Percentiles rank a stretch among this genome's conserved stretches.
Evolutionary conservation across 1,140 invertebrate genomes (phyloP).

Genomic region (Adelges cooleyi): DNA sequence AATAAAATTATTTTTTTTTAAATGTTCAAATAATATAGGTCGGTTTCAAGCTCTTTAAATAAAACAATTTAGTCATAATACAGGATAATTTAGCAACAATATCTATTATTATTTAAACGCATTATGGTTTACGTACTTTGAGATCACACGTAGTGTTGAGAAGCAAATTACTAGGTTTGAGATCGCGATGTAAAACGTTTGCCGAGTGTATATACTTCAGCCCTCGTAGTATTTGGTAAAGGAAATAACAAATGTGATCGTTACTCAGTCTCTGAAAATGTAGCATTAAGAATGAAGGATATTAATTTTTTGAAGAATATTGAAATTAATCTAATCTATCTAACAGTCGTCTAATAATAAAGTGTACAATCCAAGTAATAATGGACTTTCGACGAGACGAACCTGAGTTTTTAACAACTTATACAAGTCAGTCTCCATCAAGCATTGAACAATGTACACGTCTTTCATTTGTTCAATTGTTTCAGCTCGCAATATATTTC

Average conservation of each 20-base stretch:
- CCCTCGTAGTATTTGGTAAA: constrained; percentile 98
- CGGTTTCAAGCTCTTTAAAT: no score
- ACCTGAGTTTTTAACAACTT: constrained; percentile 98
- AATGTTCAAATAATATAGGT: no score
- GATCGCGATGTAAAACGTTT: constrained; percentile 95
- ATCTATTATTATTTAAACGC: no score
- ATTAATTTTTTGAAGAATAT: no score
- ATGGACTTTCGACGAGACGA: no score
- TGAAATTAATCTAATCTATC: not conserved
- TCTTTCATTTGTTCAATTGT: constrained; percentile 98
- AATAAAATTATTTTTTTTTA: no score
- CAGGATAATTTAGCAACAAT: no score
- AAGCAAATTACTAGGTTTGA: constrained; percentile 96
- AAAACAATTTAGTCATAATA: no score
- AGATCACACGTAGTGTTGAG: constrained; percentile 99
- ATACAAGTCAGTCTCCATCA: constrained; percentile 99
- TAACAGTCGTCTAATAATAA: not conserved
- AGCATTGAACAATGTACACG: constrained; percentile 99
- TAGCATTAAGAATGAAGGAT: not conserved
- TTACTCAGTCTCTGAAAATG: constrained; percentile 82
- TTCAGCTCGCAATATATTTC: constrained; percentile 90
- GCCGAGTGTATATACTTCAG: constrained; percentile 99
- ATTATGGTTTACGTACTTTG: constrained; percentile 65
- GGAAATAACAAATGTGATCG: constrained; percentile 99
- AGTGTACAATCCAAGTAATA: constrained; percentile 5